These are phyloP conservation scores for Stenopsyche tienmushanensis DNA, from an alignment of 1,140 invertebrate species.

Conservation along the genomic window DNA sequence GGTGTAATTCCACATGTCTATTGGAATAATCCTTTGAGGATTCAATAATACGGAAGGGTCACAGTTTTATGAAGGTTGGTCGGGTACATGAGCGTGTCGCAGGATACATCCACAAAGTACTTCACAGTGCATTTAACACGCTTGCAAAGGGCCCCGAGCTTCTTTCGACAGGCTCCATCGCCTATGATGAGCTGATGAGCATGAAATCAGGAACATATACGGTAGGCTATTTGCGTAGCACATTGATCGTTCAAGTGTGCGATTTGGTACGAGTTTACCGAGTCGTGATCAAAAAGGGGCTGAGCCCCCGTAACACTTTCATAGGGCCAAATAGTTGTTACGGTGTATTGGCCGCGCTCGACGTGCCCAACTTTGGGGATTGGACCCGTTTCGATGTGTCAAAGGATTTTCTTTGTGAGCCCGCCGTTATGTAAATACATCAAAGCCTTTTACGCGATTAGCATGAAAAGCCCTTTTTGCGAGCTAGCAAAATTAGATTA, in stretches of 20 bases:
- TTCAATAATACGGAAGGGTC: too few relatives aligned
- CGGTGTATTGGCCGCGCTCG: neutral
- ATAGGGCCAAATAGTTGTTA: constrained; percentile 14
- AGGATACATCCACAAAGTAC: too few relatives aligned
- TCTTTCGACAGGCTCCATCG: too few relatives aligned
- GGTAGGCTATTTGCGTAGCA: constrained; percentile 9
- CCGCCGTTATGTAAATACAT: constrained; percentile 14
- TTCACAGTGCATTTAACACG: too few relatives aligned
- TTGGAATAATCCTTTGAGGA: too few relatives aligned
- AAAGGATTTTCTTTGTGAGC: constrained; percentile 16
- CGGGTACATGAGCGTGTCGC: too few relatives aligned
- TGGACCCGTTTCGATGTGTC: constrained; percentile 3
- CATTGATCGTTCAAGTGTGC: constrained; percentile 6
- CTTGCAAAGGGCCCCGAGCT: too few relatives aligned
- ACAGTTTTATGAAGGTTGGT: too few relatives aligned
- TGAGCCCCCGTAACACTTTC: too few relatives aligned
- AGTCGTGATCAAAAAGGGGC: constrained; percentile 14
- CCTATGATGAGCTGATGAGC: neutral
- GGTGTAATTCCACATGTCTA: too few relatives aligned
- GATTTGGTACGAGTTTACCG: constrained; percentile 1
- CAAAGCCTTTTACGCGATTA: constrained; percentile 10
- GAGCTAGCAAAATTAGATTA: neutral
- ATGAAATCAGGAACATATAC: constrained; percentile 1
- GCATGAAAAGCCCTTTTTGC: neutral
- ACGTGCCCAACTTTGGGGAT: too few relatives aligned